Evolutionary conservation across 2,888 invertebrate genomes (phyloP), one percentile per base, ranked within the genome.

Genomic region (Proisotoma minuta): DNA sequence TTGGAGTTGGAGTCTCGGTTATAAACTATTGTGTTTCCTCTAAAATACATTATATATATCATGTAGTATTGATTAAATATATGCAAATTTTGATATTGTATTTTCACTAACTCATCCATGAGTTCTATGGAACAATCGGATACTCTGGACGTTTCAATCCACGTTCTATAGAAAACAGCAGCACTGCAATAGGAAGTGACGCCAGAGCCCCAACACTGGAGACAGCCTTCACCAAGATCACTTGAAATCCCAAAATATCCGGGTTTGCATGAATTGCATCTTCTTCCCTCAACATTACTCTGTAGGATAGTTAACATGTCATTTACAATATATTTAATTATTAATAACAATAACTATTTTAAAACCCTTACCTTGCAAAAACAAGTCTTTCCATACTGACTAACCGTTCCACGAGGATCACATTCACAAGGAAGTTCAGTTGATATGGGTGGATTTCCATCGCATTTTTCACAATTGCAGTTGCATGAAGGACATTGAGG

Each of bases 211-310:
- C 66, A 71, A 53, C 69, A 69, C 20, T 60, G 12, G 1, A 63
- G 24, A 23, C 68, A 69, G 4, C 71, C 71, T 40, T 65, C 62
- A 2, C 48, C 15, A 20, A 62, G 54, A 2, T 54, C 34, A 27
- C 51, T 50, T 8, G 60, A 53, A 3, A 71, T 34, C n/a, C 63
- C 68, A 58, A 71, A 71, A 47, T 67, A 69, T 18, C 71, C 71
- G 10, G 52, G 39, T 57, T 65, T 68, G 53, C 68, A 69, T 29
- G 53, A 49, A 49, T 65, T 60, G 48, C 71, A 71, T 12, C 54
- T 40, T 2, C 58, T 54, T 8, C 71, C 71, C 50, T 66, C 65
- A 1, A 65, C 70, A 24, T 70, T 68, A 2, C 47, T 51, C 65
- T 65, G 23, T 0, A 62, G 24, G 5, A 27, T 27, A 49, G 27